Percentiles rank a stretch among this genome's conserved stretches.
Conservation (phyloP, 2,113 vertebrate species). For the Platysternon megacephalum region DNA sequence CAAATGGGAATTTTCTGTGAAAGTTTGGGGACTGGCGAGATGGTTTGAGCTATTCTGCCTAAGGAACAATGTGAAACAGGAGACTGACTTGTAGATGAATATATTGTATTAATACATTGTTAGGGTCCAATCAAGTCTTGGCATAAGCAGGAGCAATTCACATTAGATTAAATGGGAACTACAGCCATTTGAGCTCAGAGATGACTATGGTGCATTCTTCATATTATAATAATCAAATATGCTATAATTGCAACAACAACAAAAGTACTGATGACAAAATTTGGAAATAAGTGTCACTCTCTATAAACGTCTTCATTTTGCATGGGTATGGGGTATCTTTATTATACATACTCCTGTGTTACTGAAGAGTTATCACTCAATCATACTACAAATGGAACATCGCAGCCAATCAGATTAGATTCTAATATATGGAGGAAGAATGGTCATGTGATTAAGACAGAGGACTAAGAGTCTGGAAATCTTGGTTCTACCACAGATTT, state of each 20-base stretch:
- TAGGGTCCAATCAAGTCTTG: background rate
- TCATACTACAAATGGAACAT: background rate
- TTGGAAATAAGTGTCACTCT: background rate
- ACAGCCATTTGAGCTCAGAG: constrained; percentile 3
- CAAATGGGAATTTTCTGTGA: background rate
- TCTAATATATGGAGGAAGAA: background rate
- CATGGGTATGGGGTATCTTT: background rate
- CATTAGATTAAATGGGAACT: background rate
- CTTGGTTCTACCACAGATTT: background rate
- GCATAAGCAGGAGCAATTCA: background rate
- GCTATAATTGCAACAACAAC: constrained; percentile 4
- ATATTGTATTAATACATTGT: background rate
- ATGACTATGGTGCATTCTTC: background rate
- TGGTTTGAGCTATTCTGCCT: background rate
- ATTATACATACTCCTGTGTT: background rate
- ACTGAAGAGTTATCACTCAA: background rate
- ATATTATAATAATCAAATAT: background rate
- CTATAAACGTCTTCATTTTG: constrained; percentile 36
- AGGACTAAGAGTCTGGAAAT: background rate
- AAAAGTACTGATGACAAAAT: background rate
- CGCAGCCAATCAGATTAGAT: background rate
- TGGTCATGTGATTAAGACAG: background rate
- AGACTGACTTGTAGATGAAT: constrained; percentile 10
- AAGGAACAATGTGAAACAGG: background rate
- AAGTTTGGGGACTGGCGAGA: background rate